These are phyloP conservation scores for Pollenia labialis DNA, from an alignment of 2,888 invertebrate species.

Conservation along the genomic window DNA sequence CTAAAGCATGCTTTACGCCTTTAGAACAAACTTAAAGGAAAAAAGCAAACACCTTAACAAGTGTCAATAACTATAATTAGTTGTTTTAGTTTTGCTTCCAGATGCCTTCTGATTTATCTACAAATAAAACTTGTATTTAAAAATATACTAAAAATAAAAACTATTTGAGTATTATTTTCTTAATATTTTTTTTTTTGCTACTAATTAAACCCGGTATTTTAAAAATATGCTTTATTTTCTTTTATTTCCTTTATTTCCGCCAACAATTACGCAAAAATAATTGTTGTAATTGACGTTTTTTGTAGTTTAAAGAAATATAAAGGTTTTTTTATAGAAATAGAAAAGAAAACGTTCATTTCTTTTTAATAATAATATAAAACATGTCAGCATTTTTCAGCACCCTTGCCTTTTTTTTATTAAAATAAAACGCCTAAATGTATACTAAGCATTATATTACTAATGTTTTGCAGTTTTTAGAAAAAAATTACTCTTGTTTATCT, in stretches of 20 bases:
- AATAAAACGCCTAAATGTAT: constrained; percentile 57
- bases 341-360: constrained; percentile 29
- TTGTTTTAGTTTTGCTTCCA: constrained; percentile 1
- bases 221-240: constrained; percentile 10
- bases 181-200: constrained; percentile 4
- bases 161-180: not conserved
- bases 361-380: constrained; percentile 35
- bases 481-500: constrained; percentile 31
- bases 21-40: not conserved
- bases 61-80: constrained; percentile 59
- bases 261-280: constrained; percentile 54
- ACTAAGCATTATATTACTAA: constrained; percentile 55
- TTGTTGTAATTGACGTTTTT: constrained; percentile 54
- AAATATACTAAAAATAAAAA: not conserved
- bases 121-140: constrained; percentile 2
- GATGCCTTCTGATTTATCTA: constrained; percentile 14
- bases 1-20: constrained; percentile 24
- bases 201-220: constrained; percentile 43
- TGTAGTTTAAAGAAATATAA: constrained; percentile 21
- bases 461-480: constrained; percentile 20
- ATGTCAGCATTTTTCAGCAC: constrained; percentile 30
- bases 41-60: constrained; percentile 24
- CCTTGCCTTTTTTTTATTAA: not conserved
- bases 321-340: constrained; percentile 4
- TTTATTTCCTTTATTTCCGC: constrained; percentile 27